A percentile compares a stretch with the other conserved stretches of the same genome.
Evolutionary conservation across 1,140 invertebrate genomes (phyloP).

Genomic region (Procambarus virginalis): DNA sequence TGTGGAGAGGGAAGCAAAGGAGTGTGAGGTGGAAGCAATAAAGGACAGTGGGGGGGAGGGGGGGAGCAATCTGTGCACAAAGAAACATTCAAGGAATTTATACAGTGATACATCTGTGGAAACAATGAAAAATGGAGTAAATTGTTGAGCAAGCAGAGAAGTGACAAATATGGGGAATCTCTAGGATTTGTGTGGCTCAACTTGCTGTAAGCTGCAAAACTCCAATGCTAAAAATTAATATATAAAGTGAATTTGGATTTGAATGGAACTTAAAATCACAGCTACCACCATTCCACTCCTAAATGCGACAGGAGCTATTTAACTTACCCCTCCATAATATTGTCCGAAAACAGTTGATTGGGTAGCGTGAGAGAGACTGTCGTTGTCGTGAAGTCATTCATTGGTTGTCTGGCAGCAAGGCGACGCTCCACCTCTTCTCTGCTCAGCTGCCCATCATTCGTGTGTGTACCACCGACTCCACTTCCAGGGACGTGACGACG

Average conservation of each 20-base stretch:
- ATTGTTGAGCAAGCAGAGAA: not conserved
- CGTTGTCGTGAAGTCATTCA: constrained; percentile 75
- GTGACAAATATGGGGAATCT: not conserved
- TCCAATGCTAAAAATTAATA: not conserved
- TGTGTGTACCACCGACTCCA: constrained; percentile 59
- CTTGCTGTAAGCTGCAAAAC: not conserved
- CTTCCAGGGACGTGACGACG: not conserved
- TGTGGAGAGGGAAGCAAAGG: too few species aligned
- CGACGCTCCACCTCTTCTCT: constrained; percentile 93
- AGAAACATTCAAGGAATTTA: too few species aligned
- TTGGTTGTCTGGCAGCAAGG: constrained; percentile 86
- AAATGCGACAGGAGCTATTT: not conserved
- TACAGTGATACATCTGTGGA: not conserved
- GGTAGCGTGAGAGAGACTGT: constrained; percentile 67
- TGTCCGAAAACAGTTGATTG: constrained; percentile 69
- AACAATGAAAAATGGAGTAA: not conserved
- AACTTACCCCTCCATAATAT: constrained; percentile 68
- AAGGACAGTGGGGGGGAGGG: too few species aligned
- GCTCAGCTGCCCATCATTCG: constrained; percentile 88
- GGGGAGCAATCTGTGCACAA: too few species aligned
- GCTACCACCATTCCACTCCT: not conserved
- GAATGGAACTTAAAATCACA: not conserved
- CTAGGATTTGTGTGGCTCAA: not conserved
- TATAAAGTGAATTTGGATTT: not conserved
- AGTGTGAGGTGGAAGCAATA: too few species aligned